Base-by-base conservation (phyloP, 2,888 invertebrate species). In the Drosophila cracens region DNA sequence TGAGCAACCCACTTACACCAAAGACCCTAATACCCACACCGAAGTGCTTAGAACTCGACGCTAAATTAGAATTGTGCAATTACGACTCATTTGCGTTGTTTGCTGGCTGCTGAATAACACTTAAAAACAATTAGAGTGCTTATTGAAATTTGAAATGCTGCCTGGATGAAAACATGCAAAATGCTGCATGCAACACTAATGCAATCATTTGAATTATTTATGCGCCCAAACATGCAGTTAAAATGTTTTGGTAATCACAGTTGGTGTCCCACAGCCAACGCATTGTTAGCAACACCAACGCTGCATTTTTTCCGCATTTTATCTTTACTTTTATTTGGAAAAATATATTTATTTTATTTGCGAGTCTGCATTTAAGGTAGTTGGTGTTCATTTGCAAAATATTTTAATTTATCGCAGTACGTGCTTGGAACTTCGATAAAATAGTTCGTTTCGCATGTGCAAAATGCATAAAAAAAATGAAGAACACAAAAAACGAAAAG, bases 1-100 rank as follows among this genome's bases (percentile, higher is more conserved):
- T 63, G 65, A 64, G 57, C 71, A 29, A 57, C 57, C 51, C 73
- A 59, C 60, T 61, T 67, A 54, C 62, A 65, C 49, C 25, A 48
- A 54, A 54, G 34, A 38, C 52, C 3, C 27, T 33, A 46, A 56
- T 34, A 38, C 58, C 49, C 56, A 54, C 54, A 31, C 51, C 46
- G 25, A 57, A 29, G 83, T 83, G 73, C 74, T 79, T 38, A 77
- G 79, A 86, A 87, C 90, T 88, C 80, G 82, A 82, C 78, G 76
- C 72, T 82, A 79, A 81, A 85, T 82, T 89, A 84, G 79, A 87
- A 89, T 89, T 88, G 83, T 84, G 85, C 85, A 90, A 91, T 91
- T 91, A 91, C 81, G 88, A 66, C 82, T 87, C 84, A 87, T 87
- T 87, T 86, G 68, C 76, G 76, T 75, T 67, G 66, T 62, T 51